Base-by-base conservation (phyloP, 1,140 invertebrate species). In the Rhopalosiphum padi region DNA sequence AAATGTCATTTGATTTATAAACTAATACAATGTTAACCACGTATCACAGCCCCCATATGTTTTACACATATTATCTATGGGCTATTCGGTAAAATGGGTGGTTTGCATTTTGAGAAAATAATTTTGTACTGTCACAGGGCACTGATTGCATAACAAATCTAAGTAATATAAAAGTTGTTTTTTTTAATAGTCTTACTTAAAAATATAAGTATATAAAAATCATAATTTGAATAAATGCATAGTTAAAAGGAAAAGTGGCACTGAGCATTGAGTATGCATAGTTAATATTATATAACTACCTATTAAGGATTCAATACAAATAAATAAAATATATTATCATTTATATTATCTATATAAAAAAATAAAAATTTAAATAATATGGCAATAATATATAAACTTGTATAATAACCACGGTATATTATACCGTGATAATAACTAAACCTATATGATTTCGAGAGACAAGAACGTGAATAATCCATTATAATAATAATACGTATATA, bases 361-460 rank as follows among this genome's bases (percentile, higher is more conserved):
- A 77, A n/a, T 68, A 77, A n/a, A 77, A n/a, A 77, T 77, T 77
- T 77, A 77, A 77, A 77, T 77, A 77, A 35, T 68, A 68, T n/a
- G 4, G n/a, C n/a, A 77, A n/a, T 77, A 77, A 77, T 77, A n/a
- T 35, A 60, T 68, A 68, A 5, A 77, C n/a, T 77, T n/a, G 15
- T n/a, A n/a, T n/a, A n/a, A 77, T 41, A 41, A 41, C 60, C n/a
- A n/a, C n/a, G n/a, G n/a, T n/a, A n/a, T n/a, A n/a, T n/a, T n/a
- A n/a, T n/a, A n/a, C n/a, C n/a, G n/a, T n/a, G n/a, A n/a, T n/a
- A n/a, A n/a, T 41, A 41, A 41, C 60, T n/a, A 18, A 77, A 35
- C 30, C 15, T 35, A 77, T 9, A 21, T 77, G 60, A 77, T n/a
- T 77, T 77, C 30, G 4, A 77, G 60, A 11, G 30, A 68, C 30